Evolutionary conservation across 2,113 vertebrate genomes (phyloP).

Genomic region (Isichthys henryi): DNA sequence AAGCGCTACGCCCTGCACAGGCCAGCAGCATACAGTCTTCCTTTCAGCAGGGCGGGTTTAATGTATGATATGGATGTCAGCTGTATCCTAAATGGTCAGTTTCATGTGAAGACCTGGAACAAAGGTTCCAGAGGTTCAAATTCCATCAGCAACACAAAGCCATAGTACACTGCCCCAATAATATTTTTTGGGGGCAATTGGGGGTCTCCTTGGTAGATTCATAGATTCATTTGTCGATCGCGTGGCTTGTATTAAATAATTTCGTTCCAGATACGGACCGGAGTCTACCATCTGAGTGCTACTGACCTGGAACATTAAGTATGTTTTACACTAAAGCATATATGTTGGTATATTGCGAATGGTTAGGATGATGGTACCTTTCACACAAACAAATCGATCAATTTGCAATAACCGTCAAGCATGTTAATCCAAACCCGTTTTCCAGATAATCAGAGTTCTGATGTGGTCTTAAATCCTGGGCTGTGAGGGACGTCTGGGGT

Average conservation of each 20-base stretch:
- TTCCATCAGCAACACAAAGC: not conserved
- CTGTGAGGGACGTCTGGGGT: not conserved
- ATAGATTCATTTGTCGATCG: not conserved
- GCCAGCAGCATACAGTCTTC: not conserved
- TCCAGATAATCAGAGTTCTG: not conserved
- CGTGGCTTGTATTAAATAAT: not conserved
- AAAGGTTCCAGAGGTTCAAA: not conserved
- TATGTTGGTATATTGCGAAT: not conserved
- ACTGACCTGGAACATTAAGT: not conserved
- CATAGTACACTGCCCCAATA: not conserved
- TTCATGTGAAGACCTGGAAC: not conserved
- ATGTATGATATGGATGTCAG: not conserved
- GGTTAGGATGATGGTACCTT: not conserved
- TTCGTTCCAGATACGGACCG: not conserved
- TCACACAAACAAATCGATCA: not conserved
- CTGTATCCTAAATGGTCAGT: not conserved
- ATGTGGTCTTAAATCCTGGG: not conserved
- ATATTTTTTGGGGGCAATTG: not conserved
- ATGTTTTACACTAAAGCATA: not conserved
- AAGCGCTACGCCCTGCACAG: not conserved
- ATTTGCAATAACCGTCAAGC: not conserved
- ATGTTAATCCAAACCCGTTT: not conserved
- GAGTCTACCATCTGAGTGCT: not conserved
- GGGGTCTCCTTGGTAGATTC: not conserved
- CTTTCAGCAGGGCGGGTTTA: not conserved